phyloP scores from a whole-genome alignment of 2,113 vertebrate species.

The Psittacus erithacus region DNA sequence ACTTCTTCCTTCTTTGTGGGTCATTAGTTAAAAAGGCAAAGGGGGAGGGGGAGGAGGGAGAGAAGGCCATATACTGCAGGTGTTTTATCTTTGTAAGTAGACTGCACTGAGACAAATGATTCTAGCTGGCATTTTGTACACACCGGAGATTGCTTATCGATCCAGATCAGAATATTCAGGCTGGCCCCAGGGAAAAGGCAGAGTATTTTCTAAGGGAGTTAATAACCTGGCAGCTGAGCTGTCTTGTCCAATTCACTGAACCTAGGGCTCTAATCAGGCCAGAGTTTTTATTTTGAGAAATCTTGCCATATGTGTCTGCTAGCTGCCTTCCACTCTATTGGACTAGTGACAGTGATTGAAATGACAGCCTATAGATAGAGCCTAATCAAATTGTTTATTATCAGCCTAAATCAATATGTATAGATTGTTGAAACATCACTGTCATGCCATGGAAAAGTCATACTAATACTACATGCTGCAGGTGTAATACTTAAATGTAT shows the following conservation, averaged over 20 bases:
- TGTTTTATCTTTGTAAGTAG: conserved; percentile 90
- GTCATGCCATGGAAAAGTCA: conserved; percentile 90
- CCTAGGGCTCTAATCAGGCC: conserved; percentile 97
- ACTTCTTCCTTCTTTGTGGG: conserved; percentile 86
- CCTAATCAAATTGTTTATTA: conserved; percentile 99
- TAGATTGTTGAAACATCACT: conserved; percentile 99
- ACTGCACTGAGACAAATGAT: conserved; percentile 97
- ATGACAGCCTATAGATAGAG: conserved; percentile 98
- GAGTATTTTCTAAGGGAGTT: conserved; percentile 99
- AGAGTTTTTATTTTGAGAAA: conserved; percentile 96
- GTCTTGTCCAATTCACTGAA: conserved; percentile 99
- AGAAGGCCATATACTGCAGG: conserved; percentile 76
- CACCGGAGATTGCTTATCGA: conserved; percentile 99
- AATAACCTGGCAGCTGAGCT: conserved; percentile 99
- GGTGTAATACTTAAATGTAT: conserved; percentile 71
- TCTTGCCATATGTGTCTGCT: conserved; percentile 76
- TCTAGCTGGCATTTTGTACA: conserved; percentile 98
- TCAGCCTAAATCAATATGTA: conserved; percentile 99
- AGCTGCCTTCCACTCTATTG: conserved; percentile 89
- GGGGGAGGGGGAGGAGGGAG: conserved; percentile 66
- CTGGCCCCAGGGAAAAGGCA: conserved; percentile 88
- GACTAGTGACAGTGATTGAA: conserved; percentile 95
- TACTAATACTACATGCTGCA: conserved; percentile 81
- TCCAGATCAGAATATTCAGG: conserved; percentile 97
- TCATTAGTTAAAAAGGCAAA: conserved; percentile 91